phyloP scores from a whole-genome alignment of 2,888 invertebrate genomes.

The Hydrotaea cyrtoneurina region DNA sequence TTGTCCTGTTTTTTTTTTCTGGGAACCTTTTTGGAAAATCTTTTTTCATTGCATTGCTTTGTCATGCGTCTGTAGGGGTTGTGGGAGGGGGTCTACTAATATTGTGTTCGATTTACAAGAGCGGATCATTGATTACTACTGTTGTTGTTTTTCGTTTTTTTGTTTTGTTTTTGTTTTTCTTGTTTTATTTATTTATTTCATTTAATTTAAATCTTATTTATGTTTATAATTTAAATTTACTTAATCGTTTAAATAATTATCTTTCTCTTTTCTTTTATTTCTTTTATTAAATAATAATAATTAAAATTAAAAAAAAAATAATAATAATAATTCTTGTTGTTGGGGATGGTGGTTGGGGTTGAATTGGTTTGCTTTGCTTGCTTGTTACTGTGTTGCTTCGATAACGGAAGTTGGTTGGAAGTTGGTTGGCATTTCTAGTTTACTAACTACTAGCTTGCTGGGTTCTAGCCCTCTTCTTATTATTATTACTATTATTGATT shows the following conservation, averaged over 20 bases:
- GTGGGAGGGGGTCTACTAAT: too few species aligned
- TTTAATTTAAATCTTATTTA: conserved; percentile 76
- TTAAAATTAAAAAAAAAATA: conserved; percentile 79
- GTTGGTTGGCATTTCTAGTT: conserved; percentile 60
- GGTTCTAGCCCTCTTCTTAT: too few species aligned
- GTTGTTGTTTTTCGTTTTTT: conserved; percentile 1
- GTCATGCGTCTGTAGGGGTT: too few species aligned
- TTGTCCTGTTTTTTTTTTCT: too few species aligned
- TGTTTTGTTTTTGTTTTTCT: conserved; percentile 69
- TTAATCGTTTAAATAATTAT: conserved; percentile 81
- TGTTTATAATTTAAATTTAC: conserved; percentile 80
- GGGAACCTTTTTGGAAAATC: too few species aligned
- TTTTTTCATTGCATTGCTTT: too few species aligned
- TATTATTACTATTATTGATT: too few species aligned
- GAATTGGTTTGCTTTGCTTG: too few species aligned
- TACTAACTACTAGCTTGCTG: too few species aligned
- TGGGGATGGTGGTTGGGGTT: conserved; percentile 68
- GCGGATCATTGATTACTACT: not conserved
- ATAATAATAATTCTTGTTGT: conserved; percentile 76
- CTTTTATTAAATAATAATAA: conserved; percentile 78
- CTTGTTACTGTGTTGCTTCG: conserved; percentile 62
- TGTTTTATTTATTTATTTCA: conserved; percentile 66
- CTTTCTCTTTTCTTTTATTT: conserved; percentile 70
- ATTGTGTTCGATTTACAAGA: not conserved
- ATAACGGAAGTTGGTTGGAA: conserved; percentile 19